phyloP scores from a whole-genome alignment of 2,113 vertebrate species.

The Thomomys bottae region DNA sequence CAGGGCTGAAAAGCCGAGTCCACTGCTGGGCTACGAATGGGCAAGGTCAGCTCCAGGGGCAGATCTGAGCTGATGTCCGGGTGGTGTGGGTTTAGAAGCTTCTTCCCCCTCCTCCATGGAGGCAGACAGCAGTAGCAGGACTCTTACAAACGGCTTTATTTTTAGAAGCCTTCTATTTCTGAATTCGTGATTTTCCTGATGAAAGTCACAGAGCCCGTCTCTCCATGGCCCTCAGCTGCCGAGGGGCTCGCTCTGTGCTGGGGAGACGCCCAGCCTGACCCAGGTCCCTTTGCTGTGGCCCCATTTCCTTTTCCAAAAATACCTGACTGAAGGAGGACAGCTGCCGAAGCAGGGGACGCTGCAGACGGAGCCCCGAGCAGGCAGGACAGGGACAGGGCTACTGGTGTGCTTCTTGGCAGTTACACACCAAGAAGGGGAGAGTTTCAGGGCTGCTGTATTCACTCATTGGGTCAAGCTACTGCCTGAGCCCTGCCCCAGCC shows the following conservation, averaged over 20 bases:
- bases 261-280: not conserved
- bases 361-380: too few relatives aligned
- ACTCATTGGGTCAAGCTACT: too few relatives aligned
- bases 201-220: not conserved
- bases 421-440: too few relatives aligned
- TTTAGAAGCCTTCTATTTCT: conserved; percentile 40
- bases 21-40: rapidly evolving
- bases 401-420: too few relatives aligned
- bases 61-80: rapidly evolving
- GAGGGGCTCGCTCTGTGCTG: not conserved
- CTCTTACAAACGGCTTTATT: not conserved
- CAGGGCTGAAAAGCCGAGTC: rapidly evolving
- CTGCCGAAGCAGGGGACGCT: rapidly evolving
- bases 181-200: not conserved
- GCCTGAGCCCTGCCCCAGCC: too few relatives aligned
- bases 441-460: too few relatives aligned
- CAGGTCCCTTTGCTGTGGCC: not conserved
- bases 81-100: not conserved
- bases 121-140: not conserved
- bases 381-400: too few relatives aligned
- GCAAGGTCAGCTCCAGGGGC: too few relatives aligned
- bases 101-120: not conserved
- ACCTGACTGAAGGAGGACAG: not conserved
- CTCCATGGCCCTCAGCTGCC: not conserved
- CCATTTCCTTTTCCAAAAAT: conserved; percentile 52